Evolutionary conservation across 2,888 invertebrate genomes (phyloP).

Genomic region (Camponotus fellah): DNA sequence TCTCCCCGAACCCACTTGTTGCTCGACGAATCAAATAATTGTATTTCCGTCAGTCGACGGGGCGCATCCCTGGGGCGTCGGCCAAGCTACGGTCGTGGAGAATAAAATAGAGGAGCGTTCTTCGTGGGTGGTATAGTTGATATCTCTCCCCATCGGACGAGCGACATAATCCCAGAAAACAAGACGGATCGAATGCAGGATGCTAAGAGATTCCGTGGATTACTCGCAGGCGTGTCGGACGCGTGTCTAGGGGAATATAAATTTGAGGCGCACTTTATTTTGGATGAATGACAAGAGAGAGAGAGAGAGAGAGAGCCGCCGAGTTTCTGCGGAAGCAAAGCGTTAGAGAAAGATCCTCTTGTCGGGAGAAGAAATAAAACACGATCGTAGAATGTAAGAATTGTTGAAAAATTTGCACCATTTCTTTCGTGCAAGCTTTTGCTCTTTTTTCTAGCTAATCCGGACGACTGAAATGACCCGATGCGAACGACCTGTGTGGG

Average conservation of each 20-base stretch:
- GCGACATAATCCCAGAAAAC: slow-evolving; percentile 64
- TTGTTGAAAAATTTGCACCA: neutral
- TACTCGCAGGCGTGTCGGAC: neutral
- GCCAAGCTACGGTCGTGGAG: slow-evolving; percentile 51
- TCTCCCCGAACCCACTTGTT: slow-evolving; percentile 71
- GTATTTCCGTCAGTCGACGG: slow-evolving; percentile 65
- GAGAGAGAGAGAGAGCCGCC: too few relatives aligned
- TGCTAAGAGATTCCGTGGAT: slow-evolving; percentile 19
- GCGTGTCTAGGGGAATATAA: neutral
- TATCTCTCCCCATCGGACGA: neutral
- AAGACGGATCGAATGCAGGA: slow-evolving; percentile 59
- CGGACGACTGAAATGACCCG: neutral
- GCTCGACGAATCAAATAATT: slow-evolving; percentile 74
- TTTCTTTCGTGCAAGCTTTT: slow-evolving; percentile 24
- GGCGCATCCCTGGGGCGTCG: slow-evolving; percentile 55
- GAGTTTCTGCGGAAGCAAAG: neutral
- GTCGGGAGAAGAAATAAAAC: neutral
- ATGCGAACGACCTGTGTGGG: slow-evolving; percentile 65
- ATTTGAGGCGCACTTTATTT: neutral
- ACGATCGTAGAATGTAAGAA: neutral
- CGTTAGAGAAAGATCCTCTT: neutral
- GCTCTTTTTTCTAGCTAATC: neutral
- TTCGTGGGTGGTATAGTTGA: slow-evolving; percentile 66
- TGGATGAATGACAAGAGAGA: neutral
- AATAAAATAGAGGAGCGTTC: slow-evolving; percentile 44